A percentile compares a stretch with the other conserved stretches of the same genome.
These are phyloP conservation scores for Bovichtus diacanthus DNA, from an alignment of 2,797 vertebrate genomes.

Conservation along the genomic window DNA sequence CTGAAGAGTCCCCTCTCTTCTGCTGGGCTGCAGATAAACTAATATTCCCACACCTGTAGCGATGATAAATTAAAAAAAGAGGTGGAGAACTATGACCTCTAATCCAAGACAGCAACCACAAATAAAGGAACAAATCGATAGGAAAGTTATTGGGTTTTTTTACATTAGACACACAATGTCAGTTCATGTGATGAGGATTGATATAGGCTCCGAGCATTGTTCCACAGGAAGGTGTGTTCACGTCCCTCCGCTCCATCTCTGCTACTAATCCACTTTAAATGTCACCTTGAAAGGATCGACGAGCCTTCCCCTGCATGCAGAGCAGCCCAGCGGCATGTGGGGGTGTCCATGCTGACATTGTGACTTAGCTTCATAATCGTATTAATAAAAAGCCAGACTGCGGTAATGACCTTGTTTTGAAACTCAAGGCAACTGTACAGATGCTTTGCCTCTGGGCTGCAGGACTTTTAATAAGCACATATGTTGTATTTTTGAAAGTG, in stretches of 20 bases:
- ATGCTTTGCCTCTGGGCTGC: not conserved
- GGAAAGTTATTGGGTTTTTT: not conserved
- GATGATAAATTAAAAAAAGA: not conserved
- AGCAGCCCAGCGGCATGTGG: too few relatives aligned
- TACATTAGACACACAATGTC: not conserved
- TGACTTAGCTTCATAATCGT: not conserved
- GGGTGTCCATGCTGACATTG: not conserved
- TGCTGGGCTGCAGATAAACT: not conserved
- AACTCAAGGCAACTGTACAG: not conserved
- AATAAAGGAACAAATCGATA: too few relatives aligned
- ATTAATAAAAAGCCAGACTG: not conserved
- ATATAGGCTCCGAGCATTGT: too few relatives aligned
- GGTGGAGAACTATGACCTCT: not conserved
- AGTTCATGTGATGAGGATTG: not conserved
- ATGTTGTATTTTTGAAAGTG: constrained; percentile 3
- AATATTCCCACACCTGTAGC: not conserved
- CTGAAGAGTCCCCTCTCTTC: not conserved
- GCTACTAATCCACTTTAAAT: constrained; percentile 43
- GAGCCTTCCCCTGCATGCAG: constrained; percentile 19
- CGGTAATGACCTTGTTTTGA: not conserved
- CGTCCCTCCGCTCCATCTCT: not conserved
- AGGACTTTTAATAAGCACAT: not conserved
- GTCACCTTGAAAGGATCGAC: constrained; percentile 62
- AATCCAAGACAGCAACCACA: not conserved
- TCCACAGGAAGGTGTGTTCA: not conserved